phyloP scores from a whole-genome alignment of 2,113 vertebrate species.

The Amblyornis subalaris region DNA sequence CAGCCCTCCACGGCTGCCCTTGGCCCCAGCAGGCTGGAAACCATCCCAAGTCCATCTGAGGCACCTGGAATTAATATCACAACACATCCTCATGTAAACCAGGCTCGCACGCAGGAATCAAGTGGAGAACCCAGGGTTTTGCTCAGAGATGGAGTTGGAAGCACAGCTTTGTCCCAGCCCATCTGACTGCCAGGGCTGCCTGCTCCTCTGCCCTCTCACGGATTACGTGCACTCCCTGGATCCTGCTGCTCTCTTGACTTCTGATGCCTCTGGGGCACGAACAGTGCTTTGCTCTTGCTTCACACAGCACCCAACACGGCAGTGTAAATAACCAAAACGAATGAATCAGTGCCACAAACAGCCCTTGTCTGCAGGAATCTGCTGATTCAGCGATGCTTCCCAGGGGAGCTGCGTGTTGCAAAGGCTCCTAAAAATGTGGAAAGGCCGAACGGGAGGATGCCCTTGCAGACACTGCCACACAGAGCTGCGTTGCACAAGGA shows the following conservation, averaged over 20 bases:
- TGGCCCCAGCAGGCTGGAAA: not conserved
- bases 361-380: constrained; percentile 47
- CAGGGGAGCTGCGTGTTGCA: not conserved
- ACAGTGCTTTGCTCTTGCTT: not conserved
- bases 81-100: not conserved
- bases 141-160: not conserved
- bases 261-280: not conserved
- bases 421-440: not conserved
- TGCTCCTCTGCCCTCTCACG: not conserved
- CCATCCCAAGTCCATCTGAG: not conserved
- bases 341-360: constrained; percentile 53
- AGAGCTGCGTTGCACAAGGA: not conserved
- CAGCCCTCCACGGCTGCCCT: not conserved
- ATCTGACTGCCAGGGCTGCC: not conserved
- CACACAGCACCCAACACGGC: not conserved
- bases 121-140: not conserved
- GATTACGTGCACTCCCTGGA: not conserved
- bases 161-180: not conserved
- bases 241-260: not conserved
- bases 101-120: fast-evolving
- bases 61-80: not conserved
- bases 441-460: not conserved
- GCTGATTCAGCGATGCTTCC: constrained; percentile 52
- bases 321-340: not conserved
- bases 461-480: not conserved